Evolutionary conservation across 2,113 vertebrate species (phyloP).

Genomic region (Marcusenius ussheri): DNA sequence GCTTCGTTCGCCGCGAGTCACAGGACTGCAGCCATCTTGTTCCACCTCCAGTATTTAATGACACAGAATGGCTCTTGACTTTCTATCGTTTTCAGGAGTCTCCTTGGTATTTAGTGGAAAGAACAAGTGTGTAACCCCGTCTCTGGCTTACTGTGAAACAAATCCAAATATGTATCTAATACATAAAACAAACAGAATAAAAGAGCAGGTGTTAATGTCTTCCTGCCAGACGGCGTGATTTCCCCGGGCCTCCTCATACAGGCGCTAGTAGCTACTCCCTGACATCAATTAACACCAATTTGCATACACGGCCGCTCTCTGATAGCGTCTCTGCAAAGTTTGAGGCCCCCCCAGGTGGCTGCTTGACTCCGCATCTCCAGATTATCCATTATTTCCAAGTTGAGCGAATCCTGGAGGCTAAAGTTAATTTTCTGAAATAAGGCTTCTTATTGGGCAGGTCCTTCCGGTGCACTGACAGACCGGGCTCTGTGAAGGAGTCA

Average conservation of each 20-base stretch:
- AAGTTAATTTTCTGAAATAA: conserved; percentile 31
- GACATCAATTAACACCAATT: conserved; percentile 25
- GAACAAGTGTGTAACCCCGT: background rate
- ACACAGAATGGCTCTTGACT: background rate
- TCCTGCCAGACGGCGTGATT: background rate
- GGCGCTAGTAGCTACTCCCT: background rate
- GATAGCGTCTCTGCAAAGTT: background rate
- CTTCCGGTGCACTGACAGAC: conserved; percentile 16
- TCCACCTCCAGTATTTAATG: background rate
- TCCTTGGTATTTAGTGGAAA: background rate
- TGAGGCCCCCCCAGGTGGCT: background rate
- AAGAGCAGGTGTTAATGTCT: conserved; percentile 2
- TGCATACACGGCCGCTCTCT: conserved; percentile 11
- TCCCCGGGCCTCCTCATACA: background rate
- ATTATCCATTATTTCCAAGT: conserved; percentile 19
- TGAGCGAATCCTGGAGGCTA: conserved; percentile 17
- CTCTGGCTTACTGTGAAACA: background rate
- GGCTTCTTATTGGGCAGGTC: conserved; percentile 17
- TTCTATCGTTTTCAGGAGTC: background rate
- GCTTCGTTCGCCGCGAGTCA: background rate
- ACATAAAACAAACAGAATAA: background rate
- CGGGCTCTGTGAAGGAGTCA: conserved; percentile 10
- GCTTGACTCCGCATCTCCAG: conserved; percentile 20
- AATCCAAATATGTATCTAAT: background rate
- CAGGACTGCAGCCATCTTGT: background rate